Evolutionary conservation across 64 coral and sea anemone genomes (phyloP).

Genomic region (Montipora sp.): DNA sequence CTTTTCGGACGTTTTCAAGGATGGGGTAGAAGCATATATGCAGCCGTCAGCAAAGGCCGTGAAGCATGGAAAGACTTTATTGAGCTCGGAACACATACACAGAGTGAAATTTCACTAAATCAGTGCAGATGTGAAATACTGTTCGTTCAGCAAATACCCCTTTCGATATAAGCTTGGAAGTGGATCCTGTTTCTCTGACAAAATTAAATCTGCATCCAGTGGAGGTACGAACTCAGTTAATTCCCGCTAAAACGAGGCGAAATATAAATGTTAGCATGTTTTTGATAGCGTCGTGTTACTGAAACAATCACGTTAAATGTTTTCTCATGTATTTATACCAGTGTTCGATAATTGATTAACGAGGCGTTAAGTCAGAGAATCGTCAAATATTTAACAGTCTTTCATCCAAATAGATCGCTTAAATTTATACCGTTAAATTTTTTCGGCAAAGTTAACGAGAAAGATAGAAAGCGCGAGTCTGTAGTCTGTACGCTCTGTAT

Average conservation of each 20-base stretch:
- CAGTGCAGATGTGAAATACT: conserved; percentile 45
- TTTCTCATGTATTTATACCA: background rate
- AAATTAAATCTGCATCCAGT: background rate
- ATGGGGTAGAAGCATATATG: too few species aligned
- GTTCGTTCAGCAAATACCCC: background rate
- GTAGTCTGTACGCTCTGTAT: too few species aligned
- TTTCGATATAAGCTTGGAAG: too few species aligned
- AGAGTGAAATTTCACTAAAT: conserved; percentile 36
- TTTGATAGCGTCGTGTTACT: background rate
- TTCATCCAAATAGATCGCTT: background rate
- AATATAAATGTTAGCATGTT: background rate
- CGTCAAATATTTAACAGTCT: background rate
- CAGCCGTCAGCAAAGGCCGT: too few species aligned
- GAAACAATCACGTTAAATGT: background rate
- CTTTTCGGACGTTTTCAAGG: too few species aligned
- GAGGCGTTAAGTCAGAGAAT: background rate
- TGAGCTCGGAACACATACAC: background rate
- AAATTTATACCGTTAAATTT: background rate
- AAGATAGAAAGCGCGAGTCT: too few species aligned
- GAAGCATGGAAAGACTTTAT: too few species aligned
- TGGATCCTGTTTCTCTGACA: background rate
- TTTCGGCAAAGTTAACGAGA: too few species aligned
- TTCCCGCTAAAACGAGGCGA: background rate
- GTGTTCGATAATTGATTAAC: background rate
- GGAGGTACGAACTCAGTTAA: background rate